Conservation (phyloP, 2,113 vertebrate genomes). For the Setophaga petechia region DNA sequence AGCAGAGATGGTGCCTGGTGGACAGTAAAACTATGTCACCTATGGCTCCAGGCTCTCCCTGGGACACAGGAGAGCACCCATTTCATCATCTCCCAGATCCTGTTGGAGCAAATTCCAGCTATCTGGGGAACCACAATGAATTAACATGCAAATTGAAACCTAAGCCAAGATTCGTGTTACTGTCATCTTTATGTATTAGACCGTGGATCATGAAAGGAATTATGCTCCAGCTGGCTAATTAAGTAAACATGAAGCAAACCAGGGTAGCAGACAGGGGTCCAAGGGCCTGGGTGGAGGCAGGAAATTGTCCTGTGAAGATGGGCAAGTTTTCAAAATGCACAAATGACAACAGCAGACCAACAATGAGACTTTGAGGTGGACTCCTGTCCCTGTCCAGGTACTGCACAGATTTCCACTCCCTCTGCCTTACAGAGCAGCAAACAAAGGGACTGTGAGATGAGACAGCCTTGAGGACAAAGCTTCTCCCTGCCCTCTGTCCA, state of each 20-base stretch:
- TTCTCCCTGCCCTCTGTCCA: background rate
- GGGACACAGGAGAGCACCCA: background rate
- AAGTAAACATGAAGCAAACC: background rate
- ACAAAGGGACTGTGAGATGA: background rate
- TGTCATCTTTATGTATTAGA: slow-evolving; percentile 49
- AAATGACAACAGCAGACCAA: background rate
- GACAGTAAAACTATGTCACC: slow-evolving; percentile 16
- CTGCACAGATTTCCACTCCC: background rate
- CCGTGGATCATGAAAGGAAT: background rate
- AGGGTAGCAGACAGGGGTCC: background rate
- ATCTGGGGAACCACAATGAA: slow-evolving; percentile 10
- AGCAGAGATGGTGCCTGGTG: background rate
- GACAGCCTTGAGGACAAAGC: background rate
- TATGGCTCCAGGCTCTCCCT: background rate
- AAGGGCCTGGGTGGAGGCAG: background rate
- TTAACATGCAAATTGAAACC: slow-evolving; percentile 51
- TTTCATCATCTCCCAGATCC: slow-evolving; percentile 13
- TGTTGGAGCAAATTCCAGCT: slow-evolving; percentile 22
- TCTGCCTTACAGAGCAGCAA: background rate
- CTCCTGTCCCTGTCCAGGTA: background rate
- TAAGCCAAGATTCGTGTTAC: slow-evolving; percentile 11
- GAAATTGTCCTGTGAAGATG: background rate
- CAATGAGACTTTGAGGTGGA: background rate
- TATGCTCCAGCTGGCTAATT: background rate
- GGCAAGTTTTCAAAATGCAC: background rate